Base-by-base conservation (phyloP, 2,888 invertebrate species). In the Germaria angustata region DNA sequence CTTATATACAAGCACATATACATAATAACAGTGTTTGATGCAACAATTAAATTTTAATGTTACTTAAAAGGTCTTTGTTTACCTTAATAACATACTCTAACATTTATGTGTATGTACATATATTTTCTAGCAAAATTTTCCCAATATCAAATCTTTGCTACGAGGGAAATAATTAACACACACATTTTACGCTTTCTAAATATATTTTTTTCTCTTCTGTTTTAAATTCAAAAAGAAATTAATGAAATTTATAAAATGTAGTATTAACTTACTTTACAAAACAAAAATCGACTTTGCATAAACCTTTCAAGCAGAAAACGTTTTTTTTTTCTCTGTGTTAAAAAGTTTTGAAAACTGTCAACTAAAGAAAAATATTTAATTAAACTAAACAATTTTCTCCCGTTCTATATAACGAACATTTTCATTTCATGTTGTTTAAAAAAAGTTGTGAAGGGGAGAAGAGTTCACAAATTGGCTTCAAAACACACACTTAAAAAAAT, bases 171-270 rank as follows among this genome's bases (percentile, higher is more conserved):
- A 59, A 2, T 55, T 55, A 17, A n/a, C 17, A 49, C 6, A 65
- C 32, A 4, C 1, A 68, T 77, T 68, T 77, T 77, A 77, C 77
- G 77, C 78, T 78, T 78, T 78, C 78, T 78, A 78, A 78, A 65
- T 78, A 71, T 68, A 2, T 39, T 8, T 34, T 22, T 8, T 53
- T 49, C 39, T 59, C 24, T 11, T 13, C 4, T 71, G 11, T 41
- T 39, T 3, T 22, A 24, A 17, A 69, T 57, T 69, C 20, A 36
- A 32, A 55, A 59, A 59, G 34, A 77, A 77, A 68, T 68, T 15
- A 71, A 55, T 71, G 13, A 55, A 71, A 44, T 44, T 57, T 20
- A 17, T 13, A 11, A 20, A 73, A 22, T 24, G 6, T 36, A 5
- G 20, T 6, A 20, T 22, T 20, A 20, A 22, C 9, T 9, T 34